Evolutionary conservation across 2,113 vertebrate species (phyloP), one percentile per base, ranked within the genome.

Genomic region (Psettodes erumei): DNA sequence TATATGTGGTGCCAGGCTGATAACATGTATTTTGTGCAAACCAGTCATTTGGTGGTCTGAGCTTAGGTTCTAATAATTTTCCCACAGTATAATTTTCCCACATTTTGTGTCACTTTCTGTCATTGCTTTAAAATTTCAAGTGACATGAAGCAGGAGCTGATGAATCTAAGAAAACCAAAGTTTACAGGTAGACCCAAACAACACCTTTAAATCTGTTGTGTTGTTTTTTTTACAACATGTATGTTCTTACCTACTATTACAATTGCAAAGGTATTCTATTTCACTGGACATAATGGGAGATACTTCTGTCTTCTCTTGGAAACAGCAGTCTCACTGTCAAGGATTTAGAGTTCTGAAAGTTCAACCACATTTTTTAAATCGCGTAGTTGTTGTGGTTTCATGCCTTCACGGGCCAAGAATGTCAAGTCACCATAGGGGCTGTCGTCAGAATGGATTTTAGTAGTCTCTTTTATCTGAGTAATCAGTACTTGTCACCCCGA

Each of bases 281-380:
- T n/a, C 56, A 40, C 27, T 42, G 23, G 66, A 8, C 71, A 50
- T n/a, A 18, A 55, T 28, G 13, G 23, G 21, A 60, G 68, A 75
- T 61, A 30, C 55, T 64, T 51, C 50, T 8, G 21, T 75, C 40
- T 66, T 38, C 25, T 45, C 42, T 51, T 73, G 21, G 16, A 70
- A 58, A 65, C 25, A 38, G 35, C 12, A 2, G 47, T 43, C 59
- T 74, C 71, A 71, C 54, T 9, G 60, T 51, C n/a, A 30, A 76
- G 35, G 76, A 90, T 88, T 88, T 86, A 88, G 18, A 56, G 70
- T 28, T 68, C 19, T 45, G n/a, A 90, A 90, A 92, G 90, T 90
- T 89, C 86, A 84, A 27, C n/a, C 2, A 50, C 79, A 60, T 73
- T 77, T 75, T 69, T 86, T 69, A 71, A 32, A 60, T n/a, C 23